Conservation (phyloP, 2,113 vertebrate genomes). For the Prietella phreatophila region DNA sequence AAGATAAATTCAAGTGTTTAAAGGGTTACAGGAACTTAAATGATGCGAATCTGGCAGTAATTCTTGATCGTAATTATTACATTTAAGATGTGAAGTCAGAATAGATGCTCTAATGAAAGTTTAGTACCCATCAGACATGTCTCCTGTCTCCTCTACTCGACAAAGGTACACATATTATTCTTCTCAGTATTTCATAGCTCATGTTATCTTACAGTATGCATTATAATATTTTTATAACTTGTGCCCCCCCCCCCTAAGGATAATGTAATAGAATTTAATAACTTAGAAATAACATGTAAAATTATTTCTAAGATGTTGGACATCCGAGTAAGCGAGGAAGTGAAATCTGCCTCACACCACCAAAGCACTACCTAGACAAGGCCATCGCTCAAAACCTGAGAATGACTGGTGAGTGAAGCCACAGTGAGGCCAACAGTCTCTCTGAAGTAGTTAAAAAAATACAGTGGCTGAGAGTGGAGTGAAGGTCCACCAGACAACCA, state of each 20-base stretch:
- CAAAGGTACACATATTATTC: no score
- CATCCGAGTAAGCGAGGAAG: neutral
- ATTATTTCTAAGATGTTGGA: neutral
- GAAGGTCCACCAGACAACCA: neutral
- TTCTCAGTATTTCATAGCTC: no score
- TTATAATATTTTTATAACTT: no score
- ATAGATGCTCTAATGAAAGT: neutral
- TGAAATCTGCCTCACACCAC: neutral
- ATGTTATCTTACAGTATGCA: no score
- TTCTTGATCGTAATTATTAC: neutral
- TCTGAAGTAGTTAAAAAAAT: no score
- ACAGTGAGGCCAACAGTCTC: neutral
- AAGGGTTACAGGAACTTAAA: neutral
- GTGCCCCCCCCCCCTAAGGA: no score
- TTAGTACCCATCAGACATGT: neutral
- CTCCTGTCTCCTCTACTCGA: no score
- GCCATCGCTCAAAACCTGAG: neutral
- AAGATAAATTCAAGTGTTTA: no score
- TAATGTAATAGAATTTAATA: neutral
- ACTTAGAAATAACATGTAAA: neutral
- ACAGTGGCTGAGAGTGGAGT: no score
- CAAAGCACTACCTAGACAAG: neutral
- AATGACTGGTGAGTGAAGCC: neutral
- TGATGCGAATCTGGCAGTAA: neutral
- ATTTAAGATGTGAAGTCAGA: neutral